Evolutionary conservation across 2,888 invertebrate genomes (phyloP).

Genomic region (Scaptodrosophila latifasciaeformis): DNA sequence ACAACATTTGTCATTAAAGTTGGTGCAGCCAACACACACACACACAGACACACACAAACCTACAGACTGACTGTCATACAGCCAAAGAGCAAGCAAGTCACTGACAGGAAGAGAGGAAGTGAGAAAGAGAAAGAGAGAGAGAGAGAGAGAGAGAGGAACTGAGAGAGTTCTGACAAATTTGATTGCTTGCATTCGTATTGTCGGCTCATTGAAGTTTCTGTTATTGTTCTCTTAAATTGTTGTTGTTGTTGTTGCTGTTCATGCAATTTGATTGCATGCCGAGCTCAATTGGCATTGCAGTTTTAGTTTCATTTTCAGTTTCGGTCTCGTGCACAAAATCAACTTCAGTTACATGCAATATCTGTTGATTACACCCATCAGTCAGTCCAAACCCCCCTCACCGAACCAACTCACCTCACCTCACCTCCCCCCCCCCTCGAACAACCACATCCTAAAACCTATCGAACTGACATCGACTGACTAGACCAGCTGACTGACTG

Average conservation of each 20-base stretch:
- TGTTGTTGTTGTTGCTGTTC: background rate
- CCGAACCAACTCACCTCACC: no score
- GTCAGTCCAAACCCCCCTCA: background rate
- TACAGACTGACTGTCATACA: slow-evolving; percentile 1
- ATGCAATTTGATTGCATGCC: no score
- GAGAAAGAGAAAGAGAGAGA: no score
- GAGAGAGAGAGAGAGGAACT: no score
- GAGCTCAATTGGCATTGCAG: background rate
- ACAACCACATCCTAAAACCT: no score
- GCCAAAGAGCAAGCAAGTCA: background rate
- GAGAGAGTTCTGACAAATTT: background rate
- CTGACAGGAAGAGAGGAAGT: no score
- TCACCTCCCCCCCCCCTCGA: no score
- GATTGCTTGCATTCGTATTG: slow-evolving; percentile 21
- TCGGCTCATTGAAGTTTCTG: background rate
- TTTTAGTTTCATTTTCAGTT: slow-evolving; percentile 17
- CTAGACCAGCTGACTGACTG: no score
- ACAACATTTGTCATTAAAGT: slow-evolving; percentile 37
- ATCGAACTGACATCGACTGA: no score
- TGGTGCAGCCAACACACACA: no score
- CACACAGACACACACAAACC: no score
- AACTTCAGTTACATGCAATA: slow-evolving; percentile 27
- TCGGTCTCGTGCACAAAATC: slow-evolving; percentile 14
- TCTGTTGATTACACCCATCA: slow-evolving; percentile 19
- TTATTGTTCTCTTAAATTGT: no score